phyloP scores from a whole-genome alignment of 2,797 vertebrate species.

The Tragopan temminckii region DNA sequence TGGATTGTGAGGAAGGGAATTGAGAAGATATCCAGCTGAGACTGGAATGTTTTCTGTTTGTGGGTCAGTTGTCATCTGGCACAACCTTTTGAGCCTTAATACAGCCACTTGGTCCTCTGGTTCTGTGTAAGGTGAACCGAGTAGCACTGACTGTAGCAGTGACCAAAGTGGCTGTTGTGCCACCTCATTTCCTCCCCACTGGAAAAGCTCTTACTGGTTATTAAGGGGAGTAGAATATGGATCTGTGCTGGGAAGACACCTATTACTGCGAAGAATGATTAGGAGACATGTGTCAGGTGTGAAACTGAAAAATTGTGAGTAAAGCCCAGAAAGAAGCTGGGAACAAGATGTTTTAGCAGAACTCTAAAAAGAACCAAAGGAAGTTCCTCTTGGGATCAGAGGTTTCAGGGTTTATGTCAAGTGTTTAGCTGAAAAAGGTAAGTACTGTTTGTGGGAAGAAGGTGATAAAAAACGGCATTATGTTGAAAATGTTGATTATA shows the following conservation, averaged over 20 bases:
- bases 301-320: neutral
- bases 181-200: neutral
- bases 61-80: neutral
- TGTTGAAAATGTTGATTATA: neutral
- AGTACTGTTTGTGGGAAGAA: neutral
- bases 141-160: too few species aligned
- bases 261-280: neutral
- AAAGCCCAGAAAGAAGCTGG: neutral
- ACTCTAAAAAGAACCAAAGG: neutral
- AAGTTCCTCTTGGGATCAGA: neutral
- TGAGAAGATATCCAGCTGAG: rapidly evolving
- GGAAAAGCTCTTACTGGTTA: neutral
- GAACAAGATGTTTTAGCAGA: neutral
- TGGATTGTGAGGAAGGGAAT: neutral
- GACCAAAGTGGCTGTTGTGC: neutral
- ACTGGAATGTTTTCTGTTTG: neutral
- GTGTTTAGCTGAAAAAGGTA: neutral
- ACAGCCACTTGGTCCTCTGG: neutral
- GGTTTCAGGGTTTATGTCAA: neutral
- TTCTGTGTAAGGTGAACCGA: neutral
- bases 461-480: neutral
- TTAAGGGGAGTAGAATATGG: neutral
- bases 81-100: neutral
- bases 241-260: neutral
- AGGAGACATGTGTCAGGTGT: neutral